A percentile compares a stretch with the other conserved stretches of the same genome.
These are phyloP conservation scores for Parazoanthus atlanticus DNA, from an alignment of 92 coral and sea anemone species.

Conservation along the genomic window DNA sequence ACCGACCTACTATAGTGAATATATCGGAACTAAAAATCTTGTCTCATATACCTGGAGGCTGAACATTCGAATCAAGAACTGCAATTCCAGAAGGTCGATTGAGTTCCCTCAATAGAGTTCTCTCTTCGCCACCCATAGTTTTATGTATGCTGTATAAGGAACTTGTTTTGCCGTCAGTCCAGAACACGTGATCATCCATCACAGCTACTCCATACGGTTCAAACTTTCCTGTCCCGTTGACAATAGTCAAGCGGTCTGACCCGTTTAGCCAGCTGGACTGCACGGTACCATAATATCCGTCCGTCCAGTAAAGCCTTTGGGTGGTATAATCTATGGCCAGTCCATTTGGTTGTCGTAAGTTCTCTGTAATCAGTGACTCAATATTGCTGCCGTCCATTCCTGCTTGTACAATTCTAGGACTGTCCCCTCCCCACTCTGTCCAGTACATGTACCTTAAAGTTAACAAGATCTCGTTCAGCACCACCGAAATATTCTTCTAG, in stretches of 20 bases:
- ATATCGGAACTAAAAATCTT: no score
- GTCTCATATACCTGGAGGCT: conserved; percentile 6
- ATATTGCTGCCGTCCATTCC: conserved; percentile 38
- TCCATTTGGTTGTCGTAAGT: conserved; percentile 23
- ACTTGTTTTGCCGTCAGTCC: conserved; percentile 33
- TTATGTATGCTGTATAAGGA: conserved; percentile 13
- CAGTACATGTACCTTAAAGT: conserved; percentile 21
- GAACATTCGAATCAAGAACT: neutral
- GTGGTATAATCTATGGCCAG: conserved; percentile 4
- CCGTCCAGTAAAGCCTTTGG: conserved; percentile 22
- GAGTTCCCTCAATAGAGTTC: neutral
- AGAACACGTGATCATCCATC: neutral
- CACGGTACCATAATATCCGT: conserved; percentile 14
- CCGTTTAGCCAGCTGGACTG: conserved; percentile 27
- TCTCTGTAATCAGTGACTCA: conserved; percentile 2
- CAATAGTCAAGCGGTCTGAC: neutral
- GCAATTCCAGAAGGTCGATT: conserved; percentile 12
- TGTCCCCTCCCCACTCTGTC: conserved; percentile 34
- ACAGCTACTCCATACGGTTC: conserved; percentile 39
- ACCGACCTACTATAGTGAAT: neutral
- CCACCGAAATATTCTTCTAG: neutral
- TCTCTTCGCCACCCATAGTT: neutral
- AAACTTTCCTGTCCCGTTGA: conserved; percentile 19
- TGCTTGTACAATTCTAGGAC: conserved; percentile 17
- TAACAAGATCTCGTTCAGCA: neutral